Evolutionary conservation across 2,888 invertebrate genomes (phyloP).

Genomic region (Pasiphila rectangulata): DNA sequence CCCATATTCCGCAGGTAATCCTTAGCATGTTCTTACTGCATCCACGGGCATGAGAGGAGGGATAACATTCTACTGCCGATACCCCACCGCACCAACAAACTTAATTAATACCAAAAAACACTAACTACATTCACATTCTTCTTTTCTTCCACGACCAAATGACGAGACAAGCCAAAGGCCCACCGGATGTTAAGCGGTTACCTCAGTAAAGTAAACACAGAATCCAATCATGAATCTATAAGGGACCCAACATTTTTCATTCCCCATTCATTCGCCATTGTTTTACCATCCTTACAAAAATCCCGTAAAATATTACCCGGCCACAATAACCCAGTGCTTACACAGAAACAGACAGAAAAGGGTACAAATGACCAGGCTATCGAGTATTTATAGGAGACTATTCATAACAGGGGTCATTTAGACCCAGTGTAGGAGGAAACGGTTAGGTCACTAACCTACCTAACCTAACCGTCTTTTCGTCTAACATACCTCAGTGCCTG

Average conservation of each 20-base stretch:
- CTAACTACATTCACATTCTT: too few species aligned
- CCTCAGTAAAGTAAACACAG: background rate
- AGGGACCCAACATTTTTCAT: slow-evolving; percentile 1
- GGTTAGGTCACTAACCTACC: slow-evolving; percentile 4
- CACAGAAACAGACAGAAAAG: slow-evolving; percentile 18
- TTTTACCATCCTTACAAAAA: background rate
- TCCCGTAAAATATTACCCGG: slow-evolving; percentile 3
- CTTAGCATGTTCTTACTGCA: too few species aligned
- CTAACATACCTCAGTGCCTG: too few species aligned
- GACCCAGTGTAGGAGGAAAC: slow-evolving; percentile 8
- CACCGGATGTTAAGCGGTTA: background rate
- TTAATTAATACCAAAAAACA: too few species aligned
- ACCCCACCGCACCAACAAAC: too few species aligned
- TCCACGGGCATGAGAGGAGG: too few species aligned
- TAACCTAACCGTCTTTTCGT: too few species aligned
- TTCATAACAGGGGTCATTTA: slow-evolving; percentile 26
- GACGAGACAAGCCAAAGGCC: background rate
- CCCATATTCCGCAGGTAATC: too few species aligned
- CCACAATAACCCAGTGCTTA: slow-evolving; percentile 17
- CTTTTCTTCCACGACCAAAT: too few species aligned
- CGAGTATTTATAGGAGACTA: slow-evolving; percentile 32
- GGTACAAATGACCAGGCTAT: slow-evolving; percentile 24
- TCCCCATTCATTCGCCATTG: background rate
- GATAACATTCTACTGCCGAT: too few species aligned
- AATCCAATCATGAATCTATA: slow-evolving; percentile 5